Base-by-base conservation (phyloP, 2,888 invertebrate species). In the Eustalomyia histrio region DNA sequence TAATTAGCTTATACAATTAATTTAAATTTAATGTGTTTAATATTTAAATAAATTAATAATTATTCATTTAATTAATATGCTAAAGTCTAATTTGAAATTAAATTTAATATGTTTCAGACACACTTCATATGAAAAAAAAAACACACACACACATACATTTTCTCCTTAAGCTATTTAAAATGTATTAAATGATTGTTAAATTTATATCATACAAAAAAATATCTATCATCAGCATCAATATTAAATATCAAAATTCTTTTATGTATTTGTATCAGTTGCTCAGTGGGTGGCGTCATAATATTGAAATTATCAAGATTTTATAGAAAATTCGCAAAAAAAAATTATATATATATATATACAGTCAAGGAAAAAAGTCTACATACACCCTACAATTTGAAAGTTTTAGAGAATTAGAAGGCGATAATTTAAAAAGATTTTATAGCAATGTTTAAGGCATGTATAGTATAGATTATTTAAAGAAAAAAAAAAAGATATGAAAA, bases 221-320 rank as follows among this genome's bases (percentile, higher is more conserved):
- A 35, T 39, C 39, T 39, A 39, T 39, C 39, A 39, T 39, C 43
- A n/a, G 43, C 43, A 47, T 47, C 43, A n/a, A n/a, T 47, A 47
- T 3, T 2, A 47, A 47, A 47, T 47, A 47, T 47, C n/a, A 47
- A 47, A 47, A n/a, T 47, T 47, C n/a, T 47, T 6, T 47, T 47
- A 47, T 47, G n/a, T 14, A 1, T 12, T 14, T n/a, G 43, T 47
- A 47, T 47, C 43, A 14, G n/a, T 47, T 47, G 43, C 16, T n/a
- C 10, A 3, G n/a, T n/a, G n/a, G n/a, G 16, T 47, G 43, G 58
- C 73, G 73, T 73, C 57, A 64, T 35, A 73, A 18, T 47, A 24
- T 63, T 57, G 10, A 61, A 65, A 65, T 65, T 43, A 29, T 12
- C n/a, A 50, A 33, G 33, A 29, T 12, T 21, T 3, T 16, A n/a